A percentile compares a stretch with the other conserved stretches of the same genome.
These are phyloP conservation scores for Chalcis sispes DNA, from an alignment of 2,888 invertebrate species.

Conservation along the genomic window DNA sequence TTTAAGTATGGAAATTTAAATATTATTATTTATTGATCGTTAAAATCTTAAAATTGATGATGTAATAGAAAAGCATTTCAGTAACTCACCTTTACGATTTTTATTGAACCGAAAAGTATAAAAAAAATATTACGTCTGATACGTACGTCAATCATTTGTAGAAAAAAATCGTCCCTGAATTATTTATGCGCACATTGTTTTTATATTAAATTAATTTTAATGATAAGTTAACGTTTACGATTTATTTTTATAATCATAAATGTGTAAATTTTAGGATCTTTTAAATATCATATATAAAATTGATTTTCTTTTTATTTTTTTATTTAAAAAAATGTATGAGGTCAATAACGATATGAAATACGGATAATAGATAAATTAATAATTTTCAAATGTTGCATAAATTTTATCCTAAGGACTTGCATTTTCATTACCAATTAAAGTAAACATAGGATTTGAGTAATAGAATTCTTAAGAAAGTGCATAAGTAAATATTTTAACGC, in stretches of 20 bases:
- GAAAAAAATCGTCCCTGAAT: conserved; percentile 3
- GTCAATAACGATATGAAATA: no score
- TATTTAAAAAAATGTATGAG: no score
- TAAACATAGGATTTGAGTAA: no score
- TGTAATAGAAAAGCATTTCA: conserved; percentile 11
- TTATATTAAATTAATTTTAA: conserved; percentile 5
- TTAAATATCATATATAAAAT: no score
- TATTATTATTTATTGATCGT: conserved; percentile 12
- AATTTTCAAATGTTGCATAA: no score
- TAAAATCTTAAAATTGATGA: conserved; percentile 11
- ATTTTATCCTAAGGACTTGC: no score
- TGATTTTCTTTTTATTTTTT: no score
- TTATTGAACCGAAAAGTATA: not conserved
- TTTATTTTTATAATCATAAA: not conserved
- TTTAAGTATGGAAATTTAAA: conserved; percentile 32
- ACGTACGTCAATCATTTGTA: not conserved
- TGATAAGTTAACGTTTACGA: not conserved
- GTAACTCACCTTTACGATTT: conserved; percentile 1
- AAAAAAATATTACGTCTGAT: not conserved
- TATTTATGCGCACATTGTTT: not conserved
- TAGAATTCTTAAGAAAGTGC: no score
- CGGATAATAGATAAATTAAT: no score
- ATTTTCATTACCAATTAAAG: no score
- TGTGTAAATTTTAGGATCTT: not conserved
- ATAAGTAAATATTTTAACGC: no score